Evolutionary conservation across 2,797 vertebrate species (phyloP), one percentile per base, ranked within the genome.

Genomic region (Bucorvus abyssinicus): DNA sequence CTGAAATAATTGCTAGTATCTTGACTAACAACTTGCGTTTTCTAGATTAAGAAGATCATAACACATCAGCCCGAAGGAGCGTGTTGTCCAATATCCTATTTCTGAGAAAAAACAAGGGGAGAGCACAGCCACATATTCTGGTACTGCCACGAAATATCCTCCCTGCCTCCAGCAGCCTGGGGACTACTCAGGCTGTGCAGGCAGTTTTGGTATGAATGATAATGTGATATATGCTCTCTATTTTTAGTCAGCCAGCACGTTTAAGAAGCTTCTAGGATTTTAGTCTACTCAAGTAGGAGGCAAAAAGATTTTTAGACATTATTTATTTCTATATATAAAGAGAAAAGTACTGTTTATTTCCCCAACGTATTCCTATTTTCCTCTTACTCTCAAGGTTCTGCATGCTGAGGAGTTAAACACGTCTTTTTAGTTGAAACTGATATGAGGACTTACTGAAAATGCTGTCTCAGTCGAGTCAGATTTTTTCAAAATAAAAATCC

Each of bases 141-240:
- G 6, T 76, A 59, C 19, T 79, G 67, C 85, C 78, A 89, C 9
- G 1, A 82, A 95, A 89, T 63, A 77, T 40, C 38, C 64, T 85
- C 68, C 71, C 73, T 87, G 64, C 71, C 64, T 94, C 56, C 68
- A 84, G 45, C 81, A 94, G 77, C 88, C 5, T 40, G 8, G 81
- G 78, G 71, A 90, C 81, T 84, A 40, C 36, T 63, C 36, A 79
- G 84, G 9, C 90, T 88, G 52, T 86, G 71, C 68, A 95, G 89
- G 75, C 77, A 93, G 71, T 30, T 95, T 96, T 95, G 95, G 56
- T 94, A 61, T 93, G 92, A 93, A 96, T 95, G 89, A 92, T 96
- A 92, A 95, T 90, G 87, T 91, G 90, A 86, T 95, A 95, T 77
- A 79, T 86, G 67, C 78, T 89, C 50, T 96, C 93, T 97, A 94